Evolutionary conservation across 1,140 invertebrate species (phyloP).

Genomic region (Drosophila baimaii): DNA sequence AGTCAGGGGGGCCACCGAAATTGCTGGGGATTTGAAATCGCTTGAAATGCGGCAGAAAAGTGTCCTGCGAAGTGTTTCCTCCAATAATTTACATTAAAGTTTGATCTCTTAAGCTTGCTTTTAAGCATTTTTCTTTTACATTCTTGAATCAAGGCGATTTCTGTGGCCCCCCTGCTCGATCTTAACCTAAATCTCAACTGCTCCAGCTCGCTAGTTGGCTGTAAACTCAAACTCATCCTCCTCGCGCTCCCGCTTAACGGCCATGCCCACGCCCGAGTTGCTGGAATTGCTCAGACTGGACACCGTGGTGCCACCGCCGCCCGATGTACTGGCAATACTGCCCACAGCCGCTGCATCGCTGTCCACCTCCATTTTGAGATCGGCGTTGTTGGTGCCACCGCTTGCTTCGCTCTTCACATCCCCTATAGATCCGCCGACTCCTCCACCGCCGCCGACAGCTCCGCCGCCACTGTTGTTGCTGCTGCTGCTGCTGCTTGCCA

Average conservation of each 20-base stretch:
- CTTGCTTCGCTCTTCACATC: slow-evolving; percentile 29
- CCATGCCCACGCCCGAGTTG: slow-evolving; percentile 14
- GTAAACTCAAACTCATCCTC: slow-evolving; percentile 88
- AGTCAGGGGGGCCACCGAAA: background rate
- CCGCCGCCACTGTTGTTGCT: background rate
- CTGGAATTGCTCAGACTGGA: slow-evolving; percentile 5
- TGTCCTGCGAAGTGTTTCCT: background rate
- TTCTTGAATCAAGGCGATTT: background rate
- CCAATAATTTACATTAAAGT: background rate
- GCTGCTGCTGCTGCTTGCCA: slow-evolving; percentile 1
- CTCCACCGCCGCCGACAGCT: slow-evolving; percentile 4
- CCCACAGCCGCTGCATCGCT: slow-evolving; percentile 78
- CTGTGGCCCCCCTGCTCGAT: background rate
- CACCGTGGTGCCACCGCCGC: slow-evolving; percentile 4
- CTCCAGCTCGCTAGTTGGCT: slow-evolving; percentile 41
- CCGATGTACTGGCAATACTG: slow-evolving; percentile 51
- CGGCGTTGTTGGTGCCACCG: background rate
- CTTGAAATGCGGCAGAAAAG: background rate
- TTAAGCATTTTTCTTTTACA: background rate
- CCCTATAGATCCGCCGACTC: slow-evolving; percentile 19
- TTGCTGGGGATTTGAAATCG: background rate
- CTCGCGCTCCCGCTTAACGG: slow-evolving; percentile 87
- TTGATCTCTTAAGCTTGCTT: background rate
- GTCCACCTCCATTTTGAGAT: slow-evolving; percentile 86
- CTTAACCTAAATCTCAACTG: background rate